Evolutionary conservation across 2,888 invertebrate species (phyloP).

Genomic region (Thecophora atra): DNA sequence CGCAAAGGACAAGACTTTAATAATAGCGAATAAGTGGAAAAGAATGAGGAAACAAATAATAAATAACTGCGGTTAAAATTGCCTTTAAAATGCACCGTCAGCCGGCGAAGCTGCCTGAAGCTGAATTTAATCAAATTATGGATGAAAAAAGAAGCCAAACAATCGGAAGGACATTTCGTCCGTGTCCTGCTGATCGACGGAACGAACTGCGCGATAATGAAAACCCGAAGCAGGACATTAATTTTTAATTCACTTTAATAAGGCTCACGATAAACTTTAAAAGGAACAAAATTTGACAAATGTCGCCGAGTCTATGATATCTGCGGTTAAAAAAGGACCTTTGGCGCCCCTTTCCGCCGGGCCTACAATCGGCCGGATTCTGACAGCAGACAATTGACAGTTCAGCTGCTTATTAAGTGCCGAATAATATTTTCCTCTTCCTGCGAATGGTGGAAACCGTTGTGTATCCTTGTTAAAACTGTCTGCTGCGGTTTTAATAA

Average conservation of each 20-base stretch:
- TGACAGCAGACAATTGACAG: too few species aligned
- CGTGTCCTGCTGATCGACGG: background rate
- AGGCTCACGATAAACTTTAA: too few species aligned
- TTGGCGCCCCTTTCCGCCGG: too few species aligned
- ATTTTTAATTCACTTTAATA: background rate
- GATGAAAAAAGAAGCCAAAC: background rate
- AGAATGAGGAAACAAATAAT: background rate
- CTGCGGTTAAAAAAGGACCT: too few species aligned
- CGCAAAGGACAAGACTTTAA: background rate
- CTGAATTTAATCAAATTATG: conserved; percentile 6
- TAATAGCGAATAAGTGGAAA: background rate
- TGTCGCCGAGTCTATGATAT: too few species aligned
- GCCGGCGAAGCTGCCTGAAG: background rate
- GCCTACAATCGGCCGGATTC: too few species aligned
- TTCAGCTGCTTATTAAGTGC: too few species aligned
- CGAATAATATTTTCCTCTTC: too few species aligned
- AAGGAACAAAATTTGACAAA: too few species aligned
- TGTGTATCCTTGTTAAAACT: background rate
- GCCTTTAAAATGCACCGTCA: background rate
- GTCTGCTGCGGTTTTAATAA: background rate
- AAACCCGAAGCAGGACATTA: background rate
- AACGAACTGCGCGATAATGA: background rate
- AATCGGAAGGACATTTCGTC: background rate
- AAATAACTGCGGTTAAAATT: too few species aligned
- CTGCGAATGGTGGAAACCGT: too few species aligned